Evolutionary conservation across 2,888 invertebrate species (phyloP).

Genomic region (Plagodis pulveraria): DNA sequence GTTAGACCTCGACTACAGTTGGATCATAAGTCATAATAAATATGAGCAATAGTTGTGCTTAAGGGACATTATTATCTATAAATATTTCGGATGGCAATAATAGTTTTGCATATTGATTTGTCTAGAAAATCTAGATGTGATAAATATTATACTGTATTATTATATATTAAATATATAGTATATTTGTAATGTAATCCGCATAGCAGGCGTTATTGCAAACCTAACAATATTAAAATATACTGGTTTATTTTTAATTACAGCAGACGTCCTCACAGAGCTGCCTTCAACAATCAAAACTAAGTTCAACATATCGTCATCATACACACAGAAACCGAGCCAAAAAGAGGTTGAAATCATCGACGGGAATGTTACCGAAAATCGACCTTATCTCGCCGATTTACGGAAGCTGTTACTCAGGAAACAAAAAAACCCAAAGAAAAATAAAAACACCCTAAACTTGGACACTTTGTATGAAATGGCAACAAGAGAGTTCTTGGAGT

Average conservation of each 20-base stretch:
- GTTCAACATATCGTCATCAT: conserved; percentile 56
- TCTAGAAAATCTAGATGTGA: too few relatives aligned
- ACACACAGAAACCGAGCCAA: conserved; percentile 55
- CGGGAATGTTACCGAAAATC: conserved; percentile 62
- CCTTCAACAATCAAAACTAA: conserved; percentile 54
- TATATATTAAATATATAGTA: too few relatives aligned
- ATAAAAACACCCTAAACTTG: conserved; percentile 57
- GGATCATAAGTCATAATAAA: too few relatives aligned
- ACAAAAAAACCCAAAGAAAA: conserved; percentile 47
- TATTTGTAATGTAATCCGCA: too few relatives aligned
- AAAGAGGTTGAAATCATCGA: conserved; percentile 76
- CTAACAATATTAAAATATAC: too few relatives aligned
- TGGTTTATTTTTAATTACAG: conserved; percentile 35
- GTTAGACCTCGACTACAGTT: too few relatives aligned
- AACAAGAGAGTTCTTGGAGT: conserved; percentile 48
- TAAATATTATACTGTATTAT: not conserved
- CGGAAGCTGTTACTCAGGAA: conserved; percentile 60
- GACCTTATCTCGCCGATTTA: conserved; percentile 68
- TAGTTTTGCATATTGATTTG: too few relatives aligned
- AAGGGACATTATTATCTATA: too few relatives aligned
- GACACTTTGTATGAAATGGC: conserved; percentile 68
- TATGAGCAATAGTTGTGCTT: too few relatives aligned
- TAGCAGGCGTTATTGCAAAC: too few relatives aligned
- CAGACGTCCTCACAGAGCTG: conserved; percentile 33
- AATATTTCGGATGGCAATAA: too few relatives aligned